Evolutionary conservation across 2,113 vertebrate genomes (phyloP), one percentile per base, ranked within the genome.

Genomic region (Synodontis membranacea): DNA sequence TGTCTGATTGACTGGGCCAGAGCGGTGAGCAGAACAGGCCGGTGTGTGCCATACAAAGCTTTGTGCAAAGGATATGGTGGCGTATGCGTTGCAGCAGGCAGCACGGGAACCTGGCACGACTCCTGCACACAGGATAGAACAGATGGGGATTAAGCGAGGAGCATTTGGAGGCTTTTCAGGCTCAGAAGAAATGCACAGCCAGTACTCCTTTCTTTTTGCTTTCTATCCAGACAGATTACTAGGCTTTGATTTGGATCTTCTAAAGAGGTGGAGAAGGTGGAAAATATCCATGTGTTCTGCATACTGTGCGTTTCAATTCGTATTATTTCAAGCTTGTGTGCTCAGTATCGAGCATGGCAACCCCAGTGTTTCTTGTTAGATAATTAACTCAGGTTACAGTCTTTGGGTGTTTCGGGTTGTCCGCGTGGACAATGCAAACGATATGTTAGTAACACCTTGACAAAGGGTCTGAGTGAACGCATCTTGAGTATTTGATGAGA

Each of bases 141-240:
- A 82, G 89, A 88, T 80, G 85, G 86, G 86, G 83, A 83, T 89
- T 85, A 87, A 81, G 85, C 42, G 76, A 52, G 46, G 54, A 84
- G 56, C 75, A 56, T 86, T 86, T 84, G 85, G 82, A 66, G 78
- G 79, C 78, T 80, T 83, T 79, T 52, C 80, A 62, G 70, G 58
- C 56, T 54, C 37, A n/a, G 83, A 12, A 14, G 74, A 80, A 86
- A 70, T 19, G 23, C 44, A 83, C 82, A 79, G 83, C 81, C 46
- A 60, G 34, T 21, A 62, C 58, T 62, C 17, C 60, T 37, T 82
- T 48, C 54, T 52, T 80, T 82, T 88, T 85, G 80, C 76, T 85
- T 74, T 44, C 12, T 46, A 34, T 62, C 74, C 83, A 68, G 56
- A 62, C 37, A 23, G 15, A 68, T 56, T 37, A 68, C 31, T 60